These are phyloP conservation scores for Apocheima hispidaria DNA, from an alignment of 2,888 invertebrate genomes.

Conservation along the genomic window DNA sequence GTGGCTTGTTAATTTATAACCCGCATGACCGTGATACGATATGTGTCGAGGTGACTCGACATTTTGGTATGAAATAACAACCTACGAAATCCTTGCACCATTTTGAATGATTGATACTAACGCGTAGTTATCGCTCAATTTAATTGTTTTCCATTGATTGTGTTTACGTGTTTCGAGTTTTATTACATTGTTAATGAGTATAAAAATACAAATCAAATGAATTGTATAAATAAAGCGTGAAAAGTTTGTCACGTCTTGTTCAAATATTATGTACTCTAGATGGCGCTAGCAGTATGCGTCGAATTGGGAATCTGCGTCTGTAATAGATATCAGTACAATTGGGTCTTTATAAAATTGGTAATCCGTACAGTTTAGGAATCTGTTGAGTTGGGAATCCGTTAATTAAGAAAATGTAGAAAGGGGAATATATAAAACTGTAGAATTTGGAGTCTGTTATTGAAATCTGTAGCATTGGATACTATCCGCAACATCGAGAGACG, in stretches of 20 bases:
- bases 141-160: conserved; percentile 16
- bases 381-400: too few relatives aligned
- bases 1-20: conserved; percentile 22
- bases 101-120: background rate
- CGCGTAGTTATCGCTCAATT: background rate
- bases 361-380: too few relatives aligned
- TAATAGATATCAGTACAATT: too few relatives aligned
- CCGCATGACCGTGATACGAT: conserved; percentile 31
- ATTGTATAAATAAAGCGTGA: background rate
- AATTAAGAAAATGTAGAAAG: too few relatives aligned
- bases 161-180: conserved; percentile 20
- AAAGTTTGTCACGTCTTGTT: background rate
- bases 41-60: conserved; percentile 39
- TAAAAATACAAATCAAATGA: conserved; percentile 4
- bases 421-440: too few relatives aligned
- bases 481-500: too few relatives aligned
- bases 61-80: conserved; percentile 4
- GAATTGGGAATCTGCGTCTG: too few relatives aligned
- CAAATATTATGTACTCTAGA: background rate
- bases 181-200: conserved; percentile 13
- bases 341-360: too few relatives aligned
- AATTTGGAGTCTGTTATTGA: too few relatives aligned
- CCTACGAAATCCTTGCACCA: conserved; percentile 9
- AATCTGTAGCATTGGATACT: too few relatives aligned
- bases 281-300: background rate